Base-by-base conservation (phyloP, 2,888 invertebrate genomes). In the Drosophila pseudotalamancana region DNA sequence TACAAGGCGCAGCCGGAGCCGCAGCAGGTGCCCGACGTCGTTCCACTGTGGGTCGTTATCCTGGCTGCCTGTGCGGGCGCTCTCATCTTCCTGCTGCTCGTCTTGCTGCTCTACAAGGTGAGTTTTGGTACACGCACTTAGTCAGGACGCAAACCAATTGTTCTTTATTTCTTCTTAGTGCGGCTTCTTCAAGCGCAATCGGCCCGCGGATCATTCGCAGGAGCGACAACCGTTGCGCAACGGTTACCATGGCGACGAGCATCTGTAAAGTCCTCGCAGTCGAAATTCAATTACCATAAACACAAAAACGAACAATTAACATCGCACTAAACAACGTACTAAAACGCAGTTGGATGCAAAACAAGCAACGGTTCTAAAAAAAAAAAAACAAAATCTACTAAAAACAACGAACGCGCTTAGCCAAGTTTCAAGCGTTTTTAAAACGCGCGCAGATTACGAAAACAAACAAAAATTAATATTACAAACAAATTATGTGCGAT, bases 181-280 rank as follows among this genome's bases (percentile, higher is more conserved):
- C 90, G 97, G 97, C 65, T 98, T 98, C 94, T 98, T 98, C 93
- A 97, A 97, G 90, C 94, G 97, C 89, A 96, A 97, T 92, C 94
- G 97, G 21, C 97, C 97, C 43, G 93, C 95, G 1, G 95, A 95
- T 90, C 89, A 89, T 45, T 94, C 95, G 80, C 94, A 96, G 37
- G 97, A 97, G 92, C 93, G 96, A 48, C 96, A 97, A 89, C 97
- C 97, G 2, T 92, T 97, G 74, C 93, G 96, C 72, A 95, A 95
- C 83, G 95, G 95, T 66, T 94, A 94, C 79, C 93, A 93, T 19
- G 95, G 95, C 67, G 96, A 96, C 92, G 96, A 96, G 90, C 95
- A 95, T 82, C 94, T 95, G 89, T 95, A 94, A 94, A 68, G 12
- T 2, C 29, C 6, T 11, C 51, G 43, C 40, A 21, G 39, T 40